Percentiles rank a stretch among this genome's conserved stretches.
These are phyloP conservation scores for Perdita meconis DNA, from an alignment of 2,888 invertebrate species.

Conservation along the genomic window DNA sequence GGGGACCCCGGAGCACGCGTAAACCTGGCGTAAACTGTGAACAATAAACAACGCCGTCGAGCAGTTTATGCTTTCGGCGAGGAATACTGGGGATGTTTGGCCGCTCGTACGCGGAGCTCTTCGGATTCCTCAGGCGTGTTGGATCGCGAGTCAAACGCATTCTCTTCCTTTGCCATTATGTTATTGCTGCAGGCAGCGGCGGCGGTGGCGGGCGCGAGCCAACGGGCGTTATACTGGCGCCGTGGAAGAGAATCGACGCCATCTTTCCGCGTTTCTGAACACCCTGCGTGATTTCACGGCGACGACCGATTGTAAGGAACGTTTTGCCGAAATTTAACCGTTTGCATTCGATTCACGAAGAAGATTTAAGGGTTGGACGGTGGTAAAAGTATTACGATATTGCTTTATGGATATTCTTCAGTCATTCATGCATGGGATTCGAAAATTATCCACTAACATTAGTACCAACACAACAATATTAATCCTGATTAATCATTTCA, in stretches of 20 bases:
- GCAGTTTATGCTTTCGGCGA: constrained; percentile 73
- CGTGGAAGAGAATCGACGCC: constrained; percentile 52
- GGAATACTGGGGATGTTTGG: constrained; percentile 80
- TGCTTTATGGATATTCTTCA: no score
- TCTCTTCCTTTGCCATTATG: constrained; percentile 80
- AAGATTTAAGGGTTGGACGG: no score
- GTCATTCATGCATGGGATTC: no score
- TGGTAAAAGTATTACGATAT: no score
- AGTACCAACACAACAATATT: no score
- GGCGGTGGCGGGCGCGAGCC: constrained; percentile 59
- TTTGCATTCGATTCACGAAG: no score
- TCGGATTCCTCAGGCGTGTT: constrained; percentile 81
- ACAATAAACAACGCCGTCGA: constrained; percentile 69
- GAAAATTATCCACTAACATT: no score
- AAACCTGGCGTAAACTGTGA: constrained; percentile 63
- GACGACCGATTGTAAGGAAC: no score
- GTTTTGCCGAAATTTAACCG: no score
- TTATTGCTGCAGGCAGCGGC: constrained; percentile 73
- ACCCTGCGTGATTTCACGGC: constrained; percentile 24
- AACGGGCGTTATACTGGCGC: constrained; percentile 65
- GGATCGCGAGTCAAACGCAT: constrained; percentile 82
- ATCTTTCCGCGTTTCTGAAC: constrained; percentile 38
- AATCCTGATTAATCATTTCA: no score
- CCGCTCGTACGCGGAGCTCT: constrained; percentile 75
- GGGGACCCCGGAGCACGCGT: constrained; percentile 54